Conservation (phyloP, 2,888 invertebrate genomes). For the Machimus rusticus region DNA sequence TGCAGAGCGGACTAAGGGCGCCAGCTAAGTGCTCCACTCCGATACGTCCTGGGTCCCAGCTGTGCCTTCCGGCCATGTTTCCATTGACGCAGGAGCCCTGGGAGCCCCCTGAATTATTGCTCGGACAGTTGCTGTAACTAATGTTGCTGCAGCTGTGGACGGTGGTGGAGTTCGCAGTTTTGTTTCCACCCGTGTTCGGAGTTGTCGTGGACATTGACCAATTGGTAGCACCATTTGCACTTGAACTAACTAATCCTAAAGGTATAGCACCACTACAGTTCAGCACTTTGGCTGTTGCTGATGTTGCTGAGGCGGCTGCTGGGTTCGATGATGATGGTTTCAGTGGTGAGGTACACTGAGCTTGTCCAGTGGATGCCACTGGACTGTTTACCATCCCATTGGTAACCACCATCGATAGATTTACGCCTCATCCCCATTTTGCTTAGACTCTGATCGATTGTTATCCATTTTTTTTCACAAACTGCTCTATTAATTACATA, state of each 20-base stretch:
- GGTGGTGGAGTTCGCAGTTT: neutral
- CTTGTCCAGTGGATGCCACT: constrained; percentile 50
- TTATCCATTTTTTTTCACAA: constrained; percentile 5
- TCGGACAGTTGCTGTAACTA: neutral
- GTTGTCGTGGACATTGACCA: constrained; percentile 28
- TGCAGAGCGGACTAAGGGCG: constrained; percentile 71
- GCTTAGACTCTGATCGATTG: neutral
- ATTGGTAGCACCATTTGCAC: constrained; percentile 31
- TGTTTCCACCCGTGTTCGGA: neutral
- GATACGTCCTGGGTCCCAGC: constrained; percentile 62
- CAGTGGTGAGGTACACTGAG: constrained; percentile 16
- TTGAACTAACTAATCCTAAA: constrained; percentile 32
- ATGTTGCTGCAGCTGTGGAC: constrained; percentile 13
- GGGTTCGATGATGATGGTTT: constrained; percentile 19
- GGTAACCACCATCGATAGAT: constrained; percentile 51
- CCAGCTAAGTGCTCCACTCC: constrained; percentile 70
- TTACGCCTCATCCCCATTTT: constrained; percentile 50
- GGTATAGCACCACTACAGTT: constrained; percentile 9
- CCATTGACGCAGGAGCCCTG: constrained; percentile 45
- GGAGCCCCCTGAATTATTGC: neutral
- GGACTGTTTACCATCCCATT: constrained; percentile 50
- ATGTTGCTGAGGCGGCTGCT: neutral
- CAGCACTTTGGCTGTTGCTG: constrained; percentile 1
- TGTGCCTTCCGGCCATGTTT: constrained; percentile 60
- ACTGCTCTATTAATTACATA: neutral